phyloP scores from a whole-genome alignment of 2,888 invertebrate species.

The Polyommatus icarus region DNA sequence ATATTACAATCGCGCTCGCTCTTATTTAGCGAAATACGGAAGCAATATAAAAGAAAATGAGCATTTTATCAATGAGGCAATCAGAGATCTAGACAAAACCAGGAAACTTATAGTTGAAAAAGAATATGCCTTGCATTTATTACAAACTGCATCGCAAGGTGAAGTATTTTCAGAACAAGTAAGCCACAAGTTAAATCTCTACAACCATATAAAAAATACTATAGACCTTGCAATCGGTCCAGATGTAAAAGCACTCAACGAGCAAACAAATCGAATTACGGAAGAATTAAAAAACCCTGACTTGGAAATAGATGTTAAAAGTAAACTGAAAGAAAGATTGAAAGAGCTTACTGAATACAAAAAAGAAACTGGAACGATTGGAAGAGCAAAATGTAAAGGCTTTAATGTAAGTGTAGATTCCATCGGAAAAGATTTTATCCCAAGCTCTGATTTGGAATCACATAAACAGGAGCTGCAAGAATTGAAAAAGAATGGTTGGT shows the following conservation, averaged over 20 bases:
- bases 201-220: constrained; percentile 35
- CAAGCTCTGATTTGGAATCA: constrained; percentile 27
- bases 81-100: constrained; percentile 34
- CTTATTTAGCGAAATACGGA: constrained; percentile 33
- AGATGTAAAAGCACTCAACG: constrained; percentile 30
- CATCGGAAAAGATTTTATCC: constrained; percentile 33
- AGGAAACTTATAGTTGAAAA: constrained; percentile 35
- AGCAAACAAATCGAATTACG: constrained; percentile 14
- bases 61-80: constrained; percentile 30
- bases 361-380: constrained; percentile 35
- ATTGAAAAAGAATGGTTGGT: constrained; percentile 37
- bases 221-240: constrained; percentile 39
- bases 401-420: constrained; percentile 35
- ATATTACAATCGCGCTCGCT: constrained; percentile 36
- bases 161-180: constrained; percentile 39
- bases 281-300: background rate
- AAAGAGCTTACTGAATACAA: constrained; percentile 31
- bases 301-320: background rate
- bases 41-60: constrained; percentile 15
- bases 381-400: constrained; percentile 34
- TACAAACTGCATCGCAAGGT: constrained; percentile 37
- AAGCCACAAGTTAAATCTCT: constrained; percentile 36
- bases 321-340: constrained; percentile 20
- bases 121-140: constrained; percentile 36
- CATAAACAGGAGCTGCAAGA: constrained; percentile 37